A percentile compares a stretch with the other conserved stretches of the same genome.
phyloP scores from a whole-genome alignment of 30 jellyfish, hydroid and myxozoan species.

The Hydractinia symbiolongicarpus region DNA sequence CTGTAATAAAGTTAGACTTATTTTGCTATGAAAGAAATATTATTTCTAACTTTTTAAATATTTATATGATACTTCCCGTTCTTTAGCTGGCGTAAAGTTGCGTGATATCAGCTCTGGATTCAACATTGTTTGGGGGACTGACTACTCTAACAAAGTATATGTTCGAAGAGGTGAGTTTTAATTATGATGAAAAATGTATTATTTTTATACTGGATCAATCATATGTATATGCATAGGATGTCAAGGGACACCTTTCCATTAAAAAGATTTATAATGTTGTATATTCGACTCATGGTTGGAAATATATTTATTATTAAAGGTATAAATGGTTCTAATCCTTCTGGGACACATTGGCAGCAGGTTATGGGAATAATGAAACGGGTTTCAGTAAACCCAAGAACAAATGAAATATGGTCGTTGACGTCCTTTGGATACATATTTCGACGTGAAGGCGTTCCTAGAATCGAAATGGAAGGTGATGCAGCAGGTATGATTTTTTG shows the following conservation, averaged over 20 bases:
- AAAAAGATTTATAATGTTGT: no score
- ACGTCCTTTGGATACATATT: conserved; percentile 1
- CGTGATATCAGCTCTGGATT: conserved; percentile 1
- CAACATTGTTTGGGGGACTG: conserved; percentile 8
- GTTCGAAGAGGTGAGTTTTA: conserved; percentile 6
- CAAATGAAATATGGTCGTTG: conserved; percentile 5
- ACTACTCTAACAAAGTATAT: neutral
- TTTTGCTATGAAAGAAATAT: no score
- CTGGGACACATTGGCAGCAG: conserved; percentile 10
- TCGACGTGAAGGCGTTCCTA: neutral
- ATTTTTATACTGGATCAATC: no score
- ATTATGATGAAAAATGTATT: no score
- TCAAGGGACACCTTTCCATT: no score
- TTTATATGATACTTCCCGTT: no score
- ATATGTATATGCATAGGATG: no score
- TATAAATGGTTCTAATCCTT: neutral
- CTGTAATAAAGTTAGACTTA: no score
- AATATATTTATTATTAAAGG: neutral
- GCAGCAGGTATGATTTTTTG: no score
- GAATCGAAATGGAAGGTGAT: no score
- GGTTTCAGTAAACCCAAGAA: neutral
- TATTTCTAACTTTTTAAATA: no score
- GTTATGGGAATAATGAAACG: neutral
- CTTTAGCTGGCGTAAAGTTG: neutral
- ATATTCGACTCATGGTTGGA: neutral